A percentile compares a stretch with the other conserved stretches of the same genome.
These are phyloP conservation scores for Drosophila mayaguana DNA, from an alignment of 2,888 invertebrate genomes.

Conservation along the genomic window DNA sequence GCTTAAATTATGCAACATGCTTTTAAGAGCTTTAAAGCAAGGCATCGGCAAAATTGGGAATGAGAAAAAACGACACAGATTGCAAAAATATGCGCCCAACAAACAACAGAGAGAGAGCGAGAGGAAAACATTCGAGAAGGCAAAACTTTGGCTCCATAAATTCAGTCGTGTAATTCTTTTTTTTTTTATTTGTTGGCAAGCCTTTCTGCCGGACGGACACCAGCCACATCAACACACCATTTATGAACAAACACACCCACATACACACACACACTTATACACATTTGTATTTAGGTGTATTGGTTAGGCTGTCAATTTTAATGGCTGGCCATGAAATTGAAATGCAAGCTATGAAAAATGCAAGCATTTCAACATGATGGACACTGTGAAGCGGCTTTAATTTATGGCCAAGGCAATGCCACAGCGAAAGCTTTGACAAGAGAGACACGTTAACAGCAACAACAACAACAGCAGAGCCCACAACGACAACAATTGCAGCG, in stretches of 20 bases:
- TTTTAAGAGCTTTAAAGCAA: slow-evolving; percentile 57
- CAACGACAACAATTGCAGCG: slow-evolving; percentile 9
- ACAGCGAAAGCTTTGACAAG: slow-evolving; percentile 23
- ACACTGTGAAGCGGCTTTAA: slow-evolving; percentile 62
- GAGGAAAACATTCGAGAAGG: background rate
- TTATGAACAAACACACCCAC: slow-evolving; percentile 24
- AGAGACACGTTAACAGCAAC: slow-evolving; percentile 13
- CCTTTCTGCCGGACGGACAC: slow-evolving; percentile 27
- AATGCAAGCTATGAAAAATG: slow-evolving; percentile 75
- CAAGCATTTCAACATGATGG: slow-evolving; percentile 75
- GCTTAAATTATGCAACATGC: slow-evolving; percentile 78
- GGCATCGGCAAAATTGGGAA: slow-evolving; percentile 14
- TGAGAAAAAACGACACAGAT: slow-evolving; percentile 35
- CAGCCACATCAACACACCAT: slow-evolving; percentile 49
- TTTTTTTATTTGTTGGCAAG: slow-evolving; percentile 38
- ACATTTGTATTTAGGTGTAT: slow-evolving; percentile 12
- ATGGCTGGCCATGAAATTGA: slow-evolving; percentile 75
- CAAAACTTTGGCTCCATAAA: slow-evolving; percentile 31
- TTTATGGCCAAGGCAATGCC: slow-evolving; percentile 58
- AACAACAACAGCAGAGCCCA: no score
- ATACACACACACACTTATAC: slow-evolving; percentile 10
- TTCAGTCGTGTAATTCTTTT: slow-evolving; percentile 29
- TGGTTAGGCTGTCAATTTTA: slow-evolving; percentile 67
- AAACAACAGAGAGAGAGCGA: slow-evolving; percentile 13
- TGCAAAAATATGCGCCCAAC: slow-evolving; percentile 51